Evolutionary conservation across 2,797 vertebrate genomes (phyloP).

Genomic region (Taeniopygia guttata): DNA sequence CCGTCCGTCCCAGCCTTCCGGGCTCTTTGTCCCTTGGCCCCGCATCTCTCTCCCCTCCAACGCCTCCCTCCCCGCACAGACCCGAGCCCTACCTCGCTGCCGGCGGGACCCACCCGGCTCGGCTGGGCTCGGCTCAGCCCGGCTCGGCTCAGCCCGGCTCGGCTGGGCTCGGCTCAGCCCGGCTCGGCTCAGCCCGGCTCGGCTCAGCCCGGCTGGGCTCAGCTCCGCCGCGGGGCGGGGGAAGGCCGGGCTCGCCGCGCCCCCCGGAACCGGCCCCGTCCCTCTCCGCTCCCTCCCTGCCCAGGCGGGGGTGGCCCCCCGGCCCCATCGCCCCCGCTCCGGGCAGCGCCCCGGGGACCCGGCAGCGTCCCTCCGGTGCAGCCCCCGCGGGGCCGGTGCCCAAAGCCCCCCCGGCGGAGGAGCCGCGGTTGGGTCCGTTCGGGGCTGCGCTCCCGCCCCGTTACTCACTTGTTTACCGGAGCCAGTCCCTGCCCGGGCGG

Average conservation of each 20-base stretch:
- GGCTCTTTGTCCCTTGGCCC: not conserved
- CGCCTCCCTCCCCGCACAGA: not conserved
- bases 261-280: not conserved
- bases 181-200: accelerated
- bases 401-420: not conserved
- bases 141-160: not conserved
- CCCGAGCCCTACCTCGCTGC: not conserved
- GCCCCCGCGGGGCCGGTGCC: not conserved
- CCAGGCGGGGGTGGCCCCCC: not conserved
- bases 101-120: not conserved
- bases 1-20: not conserved
- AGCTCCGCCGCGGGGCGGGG: not conserved
- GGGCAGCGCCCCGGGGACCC: not conserved
- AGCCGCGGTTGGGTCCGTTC: not conserved
- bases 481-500: not conserved
- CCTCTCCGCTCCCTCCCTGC: not conserved
- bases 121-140: not conserved
- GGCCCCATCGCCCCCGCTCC: not conserved
- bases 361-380: not conserved
- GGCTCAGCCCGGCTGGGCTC: not conserved
- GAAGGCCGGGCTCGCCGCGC: not conserved
- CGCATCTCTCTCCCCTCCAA: not conserved
- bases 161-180: not conserved
- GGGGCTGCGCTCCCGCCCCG: not conserved
- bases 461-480: constrained; percentile 32